These are phyloP conservation scores for Biston stratarius DNA, from an alignment of 2,888 invertebrate genomes.

Conservation along the genomic window DNA sequence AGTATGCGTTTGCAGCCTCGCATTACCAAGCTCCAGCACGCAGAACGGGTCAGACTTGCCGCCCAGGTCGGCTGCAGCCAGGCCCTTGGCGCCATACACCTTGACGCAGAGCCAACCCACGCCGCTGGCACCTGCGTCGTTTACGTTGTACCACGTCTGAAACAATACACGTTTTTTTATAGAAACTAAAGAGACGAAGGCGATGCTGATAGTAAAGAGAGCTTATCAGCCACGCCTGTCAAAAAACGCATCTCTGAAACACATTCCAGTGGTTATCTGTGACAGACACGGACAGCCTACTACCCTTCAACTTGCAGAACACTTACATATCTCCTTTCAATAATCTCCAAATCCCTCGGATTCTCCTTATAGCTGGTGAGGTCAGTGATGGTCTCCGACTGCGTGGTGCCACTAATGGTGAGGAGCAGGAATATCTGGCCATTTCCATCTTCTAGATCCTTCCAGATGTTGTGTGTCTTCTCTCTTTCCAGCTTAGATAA, in stretches of 20 bases:
- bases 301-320: neutral
- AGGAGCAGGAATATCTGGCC: constrained; percentile 95
- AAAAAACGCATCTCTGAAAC: too few species aligned
- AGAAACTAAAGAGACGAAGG: neutral
- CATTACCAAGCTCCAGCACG: constrained; percentile 97
- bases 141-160: constrained; percentile 87
- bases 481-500: constrained; percentile 94
- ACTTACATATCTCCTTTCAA: constrained; percentile 91
- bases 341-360: constrained; percentile 88
- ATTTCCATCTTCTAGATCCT: constrained; percentile 95
- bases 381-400: constrained; percentile 97
- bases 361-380: constrained; percentile 94
- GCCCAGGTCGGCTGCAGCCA: constrained; percentile 97
- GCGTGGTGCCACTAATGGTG: constrained; percentile 98
- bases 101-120: constrained; percentile 98
- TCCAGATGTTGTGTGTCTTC: constrained; percentile 95
- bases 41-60: constrained; percentile 99
- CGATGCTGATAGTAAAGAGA: too few species aligned
- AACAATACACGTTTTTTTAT: neutral
- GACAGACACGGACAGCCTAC: neutral
- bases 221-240: too few species aligned
- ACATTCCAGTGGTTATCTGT: too few species aligned
- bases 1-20: constrained; percentile 98
- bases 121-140: constrained; percentile 86
- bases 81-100: constrained; percentile 93